phyloP scores from a whole-genome alignment of 2,797 vertebrate species.

The Siniperca obscura region DNA sequence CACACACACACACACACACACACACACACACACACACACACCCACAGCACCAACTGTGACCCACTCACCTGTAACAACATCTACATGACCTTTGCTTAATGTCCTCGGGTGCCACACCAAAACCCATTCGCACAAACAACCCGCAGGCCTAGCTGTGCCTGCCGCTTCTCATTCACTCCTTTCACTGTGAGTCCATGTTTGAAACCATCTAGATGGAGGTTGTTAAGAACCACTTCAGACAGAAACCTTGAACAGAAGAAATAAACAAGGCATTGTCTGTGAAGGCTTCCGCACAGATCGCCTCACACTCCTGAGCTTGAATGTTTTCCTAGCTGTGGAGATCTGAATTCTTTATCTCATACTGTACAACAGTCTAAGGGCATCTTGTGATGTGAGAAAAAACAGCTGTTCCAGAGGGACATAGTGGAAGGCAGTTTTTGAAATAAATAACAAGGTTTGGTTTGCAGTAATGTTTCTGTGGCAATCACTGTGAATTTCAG shows the following conservation, averaged over 20 bases:
- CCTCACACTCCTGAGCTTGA: constrained; percentile 45
- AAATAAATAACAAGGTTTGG: constrained; percentile 48
- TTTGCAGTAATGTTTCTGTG: constrained; percentile 25
- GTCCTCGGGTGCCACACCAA: constrained; percentile 72
- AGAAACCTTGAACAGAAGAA: constrained; percentile 72
- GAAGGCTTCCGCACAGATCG: constrained; percentile 65
- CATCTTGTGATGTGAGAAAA: constrained; percentile 47
- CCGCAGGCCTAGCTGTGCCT: constrained; percentile 68
- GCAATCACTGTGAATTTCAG: constrained; percentile 50
- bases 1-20: not conserved
- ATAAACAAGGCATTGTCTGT: constrained; percentile 76
- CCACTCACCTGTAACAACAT: constrained; percentile 82
- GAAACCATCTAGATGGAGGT: constrained; percentile 69
- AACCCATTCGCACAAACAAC: constrained; percentile 77
- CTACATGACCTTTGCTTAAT: constrained; percentile 81
- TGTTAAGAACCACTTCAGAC: constrained; percentile 77
- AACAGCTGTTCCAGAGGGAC: constrained; percentile 30
- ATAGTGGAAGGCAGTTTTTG: constrained; percentile 38
- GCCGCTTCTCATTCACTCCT: constrained; percentile 78
- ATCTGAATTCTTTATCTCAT: constrained; percentile 65
- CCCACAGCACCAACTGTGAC: constrained; percentile 47
- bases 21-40: constrained; percentile 21
- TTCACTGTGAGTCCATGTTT: constrained; percentile 59
- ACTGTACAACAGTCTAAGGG: constrained; percentile 36
- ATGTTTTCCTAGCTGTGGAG: constrained; percentile 58